Conservation (phyloP, 2,888 invertebrate genomes). For the Cerastoderma edule region DNA sequence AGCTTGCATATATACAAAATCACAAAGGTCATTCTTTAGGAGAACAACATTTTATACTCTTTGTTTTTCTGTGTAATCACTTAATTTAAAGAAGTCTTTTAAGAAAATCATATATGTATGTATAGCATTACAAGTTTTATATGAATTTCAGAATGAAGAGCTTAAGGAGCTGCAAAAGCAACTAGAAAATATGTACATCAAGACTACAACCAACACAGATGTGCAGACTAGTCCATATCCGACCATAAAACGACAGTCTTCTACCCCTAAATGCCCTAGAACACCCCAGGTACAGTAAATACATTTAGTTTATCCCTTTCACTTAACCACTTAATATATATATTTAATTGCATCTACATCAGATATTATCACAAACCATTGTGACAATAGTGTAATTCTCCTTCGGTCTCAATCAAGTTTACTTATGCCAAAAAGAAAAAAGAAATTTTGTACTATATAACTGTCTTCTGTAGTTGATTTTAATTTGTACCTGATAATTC, state of each 20-base stretch:
- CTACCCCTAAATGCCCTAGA: constrained; percentile 6
- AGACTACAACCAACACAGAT: constrained; percentile 42
- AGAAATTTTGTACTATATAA: no score
- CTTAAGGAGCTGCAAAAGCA: constrained; percentile 52
- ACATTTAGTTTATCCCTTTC: not conserved
- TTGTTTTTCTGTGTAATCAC: no score
- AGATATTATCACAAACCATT: no score
- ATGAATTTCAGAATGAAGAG: constrained; percentile 60
- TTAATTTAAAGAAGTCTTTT: not conserved
- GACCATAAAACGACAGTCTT: constrained; percentile 31
- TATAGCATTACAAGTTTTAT: not conserved
- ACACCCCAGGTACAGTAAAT: constrained; percentile 11
- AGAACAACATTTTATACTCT: no score
- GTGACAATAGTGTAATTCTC: no score
- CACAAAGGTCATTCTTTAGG: no score
- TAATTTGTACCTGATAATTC: no score
- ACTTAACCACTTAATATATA: not conserved
- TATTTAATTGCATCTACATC: no score
- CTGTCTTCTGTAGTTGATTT: no score
- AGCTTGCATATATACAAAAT: no score
- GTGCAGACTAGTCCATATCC: constrained; percentile 55
- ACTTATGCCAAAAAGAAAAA: no score
- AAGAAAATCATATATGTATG: not conserved
- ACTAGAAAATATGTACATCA: constrained; percentile 54
- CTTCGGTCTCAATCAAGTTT: no score